Evolutionary conservation across 2,888 invertebrate genomes (phyloP), one percentile per base, ranked within the genome.

Genomic region (Apotomis turbidana): DNA sequence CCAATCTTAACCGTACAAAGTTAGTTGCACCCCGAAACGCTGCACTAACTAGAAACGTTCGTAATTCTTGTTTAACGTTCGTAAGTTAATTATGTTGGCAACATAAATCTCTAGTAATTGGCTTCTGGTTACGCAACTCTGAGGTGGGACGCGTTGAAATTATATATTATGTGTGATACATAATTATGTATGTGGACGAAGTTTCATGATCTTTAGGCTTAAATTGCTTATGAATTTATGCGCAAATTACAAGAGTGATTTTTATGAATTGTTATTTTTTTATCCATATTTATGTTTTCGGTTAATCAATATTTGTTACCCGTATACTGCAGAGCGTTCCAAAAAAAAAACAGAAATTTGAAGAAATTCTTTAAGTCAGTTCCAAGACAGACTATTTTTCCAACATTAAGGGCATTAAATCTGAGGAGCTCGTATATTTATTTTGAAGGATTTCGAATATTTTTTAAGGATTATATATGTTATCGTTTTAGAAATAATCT

Each of bases 21-120:
- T 52, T 41, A 38, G 49, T 49, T 69, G 69, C 69, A 73, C 59
- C 69, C 58, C 58, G 44, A 27, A 66, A 67, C 58, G 62, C 58
- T 73, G 69, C 73, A 68, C 72, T 59, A 70, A 69, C 69, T 55
- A 51, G 63, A 68, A 69, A 59, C 68, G 60, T 71, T 61, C 64
- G 69, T 69, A 68, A 69, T 73, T 69, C 69, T 69, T 54, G 60
- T 69, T 68, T 70, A 73, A 73, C 68, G 72, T 68, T 68, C 64
- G 93, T 91, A 93, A 93, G 91, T 93, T 94, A 93, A 93, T 93
- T 94, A 94, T 92, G 91, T 91, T 91, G 89, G 85, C 85, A 86
- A 88, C 89, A 94, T 94, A 93, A 94, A 94, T 94, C 93, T 93
- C 91, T 90, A 85, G 92, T 93, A 94, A 94, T 94, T 94, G 93